Evolutionary conservation across 2,888 invertebrate species (phyloP), one percentile per base, ranked within the genome.

Genomic region (Pecten maximus): DNA sequence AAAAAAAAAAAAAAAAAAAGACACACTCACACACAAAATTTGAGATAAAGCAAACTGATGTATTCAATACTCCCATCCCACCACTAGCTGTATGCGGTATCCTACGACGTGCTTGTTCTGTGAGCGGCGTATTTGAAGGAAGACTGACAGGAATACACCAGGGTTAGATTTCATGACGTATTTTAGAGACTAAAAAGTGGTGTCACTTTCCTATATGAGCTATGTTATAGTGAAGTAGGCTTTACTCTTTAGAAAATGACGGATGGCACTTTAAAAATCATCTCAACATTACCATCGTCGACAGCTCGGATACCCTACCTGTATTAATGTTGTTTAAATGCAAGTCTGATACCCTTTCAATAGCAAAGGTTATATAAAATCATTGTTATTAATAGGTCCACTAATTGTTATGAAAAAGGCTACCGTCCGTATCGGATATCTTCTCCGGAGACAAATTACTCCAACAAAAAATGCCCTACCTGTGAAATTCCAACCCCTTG

Each of bases 401-500:
- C 74, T 74, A 74, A 74, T 74, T 74, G 35, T 74, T 74, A 74
- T 74, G 74, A 74, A 74, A 74, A 74, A 74, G 74, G 35, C 74
- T 74, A 74, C 74, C 35, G 6, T 74, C 15, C 74, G 10, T 28
- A 74, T 74, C 74, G 74, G 74, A 74, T 74, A 74, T 74, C 74
- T 35, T 35, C 74, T 74, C 74, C 74, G 74, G 74, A 74, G 74
- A 74, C 74, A 74, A 74, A 74, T 74, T 74, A 74, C 74, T 74
- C 74, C 74, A 74, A 74, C 74, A 74, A 28, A 74, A 74, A 74
- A 74, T 74, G 74, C 74, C 74, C 74, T 74, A 74, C 74, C 74
- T 74, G 74, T 74, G 74, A 74, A 74, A 74, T 35, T 1, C 35
- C 74, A 74, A 74, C 74, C 74, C 74, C 74, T 74, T 12, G 74